Evolutionary conservation across 2,797 vertebrate genomes (phyloP).

Genomic region (Mus spretus): DNA sequence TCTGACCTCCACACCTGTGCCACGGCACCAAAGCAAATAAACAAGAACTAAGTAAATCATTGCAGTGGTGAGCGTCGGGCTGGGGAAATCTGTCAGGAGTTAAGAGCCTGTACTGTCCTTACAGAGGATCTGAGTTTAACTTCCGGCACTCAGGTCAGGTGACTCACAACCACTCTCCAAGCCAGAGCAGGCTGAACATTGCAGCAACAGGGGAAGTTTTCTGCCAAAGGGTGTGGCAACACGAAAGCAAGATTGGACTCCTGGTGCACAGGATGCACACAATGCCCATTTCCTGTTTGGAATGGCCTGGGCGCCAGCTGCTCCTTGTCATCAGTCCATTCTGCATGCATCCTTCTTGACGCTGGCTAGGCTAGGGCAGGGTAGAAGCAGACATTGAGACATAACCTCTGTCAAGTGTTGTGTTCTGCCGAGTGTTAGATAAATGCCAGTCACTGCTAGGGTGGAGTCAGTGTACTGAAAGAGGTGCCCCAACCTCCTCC

Average conservation of each 20-base stretch:
- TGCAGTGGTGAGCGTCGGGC: not conserved
- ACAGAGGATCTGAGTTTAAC: not conserved
- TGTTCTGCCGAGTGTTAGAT: fast-evolving
- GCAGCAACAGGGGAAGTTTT: not conserved
- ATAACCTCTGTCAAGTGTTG: fast-evolving
- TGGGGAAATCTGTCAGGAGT: not conserved
- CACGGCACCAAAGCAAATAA: not conserved
- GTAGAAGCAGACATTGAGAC: not conserved
- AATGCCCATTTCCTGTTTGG: not conserved
- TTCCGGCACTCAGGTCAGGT: not conserved
- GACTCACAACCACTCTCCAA: not conserved
- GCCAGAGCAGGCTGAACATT: not conserved
- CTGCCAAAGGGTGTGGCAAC: not conserved
- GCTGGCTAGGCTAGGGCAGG: not conserved
- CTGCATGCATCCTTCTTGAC: not conserved
- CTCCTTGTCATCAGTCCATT: not conserved
- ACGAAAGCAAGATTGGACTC: not conserved
- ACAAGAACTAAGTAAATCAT: not conserved
- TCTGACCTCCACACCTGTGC: not conserved
- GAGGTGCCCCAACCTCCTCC: not conserved
- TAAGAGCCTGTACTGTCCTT: not conserved
- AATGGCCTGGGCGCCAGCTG: too few species aligned
- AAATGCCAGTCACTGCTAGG: fast-evolving
- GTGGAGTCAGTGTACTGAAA: fast-evolving
- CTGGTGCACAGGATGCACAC: not conserved